Base-by-base conservation (phyloP, 2,113 vertebrate species). In the Carassius gibelio region DNA sequence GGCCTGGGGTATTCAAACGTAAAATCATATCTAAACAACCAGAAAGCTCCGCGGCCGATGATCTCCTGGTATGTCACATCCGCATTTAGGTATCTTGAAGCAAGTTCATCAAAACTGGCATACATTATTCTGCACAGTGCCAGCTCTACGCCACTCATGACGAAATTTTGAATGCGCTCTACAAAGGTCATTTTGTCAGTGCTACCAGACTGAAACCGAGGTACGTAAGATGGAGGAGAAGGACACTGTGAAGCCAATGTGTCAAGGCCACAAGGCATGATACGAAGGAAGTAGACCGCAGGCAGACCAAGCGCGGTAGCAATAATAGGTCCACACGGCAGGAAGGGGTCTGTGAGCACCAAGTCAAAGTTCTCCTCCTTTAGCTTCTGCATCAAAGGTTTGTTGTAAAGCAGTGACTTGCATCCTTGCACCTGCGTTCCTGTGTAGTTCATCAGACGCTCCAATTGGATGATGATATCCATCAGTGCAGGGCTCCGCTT, bases 1-100 rank as follows among this genome's bases (percentile, higher is more conserved):
- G 96, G 95, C 4, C 7, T 90, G 0, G 94, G 94, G 68, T 90
- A 95, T 30, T 96, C 94, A 8, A 96, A 88, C 8, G 91, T 91
- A 72, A 96, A 96, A 77, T 96, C 94, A 0, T 88, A 86, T 86
- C 93, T 91, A 90, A 95, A 84, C 48, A 96, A 91, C 93, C 91
- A 95, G 13, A 96, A 0, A 0, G 95, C 92, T 0, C 85, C 92
- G 0, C 48, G 87, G 38, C 93, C 72, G 0, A 96, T 79, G 3
- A 96, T 57, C 11, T 95, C 93, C 26, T 34, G 71, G 8, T 93
- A 0, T 0, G 90, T 93, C n/a, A 94, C 68, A 0, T 94, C 89
- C 76, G 71, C 92, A n/a, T 88, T 84, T 5, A 96, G 88, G 85
- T 94, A 91, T 38, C 94, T 90, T 0, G 89, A 90, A 4, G 94